Evolutionary conservation across 1,140 invertebrate genomes (phyloP).

Genomic region (Ips typographus): DNA sequence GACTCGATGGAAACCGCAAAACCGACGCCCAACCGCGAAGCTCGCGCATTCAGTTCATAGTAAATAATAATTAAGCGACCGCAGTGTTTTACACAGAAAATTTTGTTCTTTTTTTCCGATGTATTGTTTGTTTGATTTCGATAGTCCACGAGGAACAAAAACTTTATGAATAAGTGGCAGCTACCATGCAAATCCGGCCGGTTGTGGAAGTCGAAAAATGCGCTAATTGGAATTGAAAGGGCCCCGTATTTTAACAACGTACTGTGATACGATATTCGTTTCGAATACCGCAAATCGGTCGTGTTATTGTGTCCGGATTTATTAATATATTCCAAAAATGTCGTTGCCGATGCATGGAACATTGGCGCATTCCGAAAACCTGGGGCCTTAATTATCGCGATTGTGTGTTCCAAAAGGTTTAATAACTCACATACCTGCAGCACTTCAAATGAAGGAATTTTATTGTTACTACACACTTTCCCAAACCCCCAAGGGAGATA

Average conservation of each 20-base stretch:
- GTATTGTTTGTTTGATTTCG: neutral
- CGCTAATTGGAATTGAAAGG: neutral
- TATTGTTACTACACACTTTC: slow-evolving; percentile 1
- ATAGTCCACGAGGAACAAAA: neutral
- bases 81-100: neutral
- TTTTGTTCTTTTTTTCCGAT: neutral
- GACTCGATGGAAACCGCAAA: slow-evolving; percentile 12
- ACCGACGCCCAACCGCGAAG: slow-evolving; percentile 20
- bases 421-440: slow-evolving; percentile 47
- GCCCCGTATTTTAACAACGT: neutral
- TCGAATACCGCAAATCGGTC: slow-evolving; percentile 41
- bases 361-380: slow-evolving; percentile 29
- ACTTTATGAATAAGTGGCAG: neutral
- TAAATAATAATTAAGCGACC: neutral
- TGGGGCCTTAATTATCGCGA: slow-evolving; percentile 46
- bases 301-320: slow-evolving; percentile 36
- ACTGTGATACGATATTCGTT: slow-evolving; percentile 18
- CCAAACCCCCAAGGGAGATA: too few relatives aligned
- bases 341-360: slow-evolving; percentile 30
- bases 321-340: slow-evolving; percentile 46
- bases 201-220: neutral
- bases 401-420: slow-evolving; percentile 49
- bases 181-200: neutral
- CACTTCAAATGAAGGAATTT: slow-evolving; percentile 34
- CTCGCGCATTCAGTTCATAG: slow-evolving; percentile 13